These are phyloP conservation scores for Setipinna tenuifilis DNA, from an alignment of 2,797 vertebrate species.

Conservation along the genomic window DNA sequence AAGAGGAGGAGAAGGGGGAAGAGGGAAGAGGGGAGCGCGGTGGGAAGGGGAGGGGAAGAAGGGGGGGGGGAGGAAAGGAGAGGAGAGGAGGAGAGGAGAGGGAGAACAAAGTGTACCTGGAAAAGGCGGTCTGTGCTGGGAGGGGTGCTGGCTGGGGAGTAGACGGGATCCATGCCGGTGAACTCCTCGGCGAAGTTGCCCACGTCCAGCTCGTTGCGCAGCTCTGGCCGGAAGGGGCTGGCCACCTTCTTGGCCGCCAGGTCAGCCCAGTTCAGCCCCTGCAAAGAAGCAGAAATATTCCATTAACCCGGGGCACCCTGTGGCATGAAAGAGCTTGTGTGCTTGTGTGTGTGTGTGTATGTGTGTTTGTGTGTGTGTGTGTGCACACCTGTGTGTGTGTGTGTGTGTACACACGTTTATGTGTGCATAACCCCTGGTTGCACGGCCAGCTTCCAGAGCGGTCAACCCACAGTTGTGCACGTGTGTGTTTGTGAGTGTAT, in stretches of 20 bases:
- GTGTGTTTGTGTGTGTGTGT: background rate
- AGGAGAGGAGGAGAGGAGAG: background rate
- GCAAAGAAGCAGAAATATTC: background rate
- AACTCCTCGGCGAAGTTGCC: constrained; percentile 94
- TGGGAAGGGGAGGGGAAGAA: background rate
- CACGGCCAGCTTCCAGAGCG: too few species aligned
- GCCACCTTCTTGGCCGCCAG: constrained; percentile 81
- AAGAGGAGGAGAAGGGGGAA: too few species aligned
- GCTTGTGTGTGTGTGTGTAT: background rate
- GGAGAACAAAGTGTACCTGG: constrained; percentile 70
- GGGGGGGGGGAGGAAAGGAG: background rate
- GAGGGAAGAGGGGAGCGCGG: background rate
- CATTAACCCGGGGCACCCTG: too few species aligned
- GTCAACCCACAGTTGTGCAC: too few species aligned
- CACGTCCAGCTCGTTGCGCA: constrained; percentile 88
- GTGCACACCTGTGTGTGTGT: constrained; percentile 8
- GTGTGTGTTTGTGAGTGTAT: background rate
- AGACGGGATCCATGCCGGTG: constrained; percentile 90
- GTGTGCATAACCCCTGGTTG: background rate
- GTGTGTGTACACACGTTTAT: background rate
- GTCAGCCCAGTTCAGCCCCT: constrained; percentile 86
- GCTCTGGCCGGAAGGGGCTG: constrained; percentile 87
- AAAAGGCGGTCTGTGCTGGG: constrained; percentile 87
- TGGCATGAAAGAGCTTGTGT: background rate
- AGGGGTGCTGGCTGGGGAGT: constrained; percentile 88